Base-by-base conservation (phyloP, 37 sponge, comb jelly and placozoan genomes). In the Chondrilla cf. caribensis region DNA sequence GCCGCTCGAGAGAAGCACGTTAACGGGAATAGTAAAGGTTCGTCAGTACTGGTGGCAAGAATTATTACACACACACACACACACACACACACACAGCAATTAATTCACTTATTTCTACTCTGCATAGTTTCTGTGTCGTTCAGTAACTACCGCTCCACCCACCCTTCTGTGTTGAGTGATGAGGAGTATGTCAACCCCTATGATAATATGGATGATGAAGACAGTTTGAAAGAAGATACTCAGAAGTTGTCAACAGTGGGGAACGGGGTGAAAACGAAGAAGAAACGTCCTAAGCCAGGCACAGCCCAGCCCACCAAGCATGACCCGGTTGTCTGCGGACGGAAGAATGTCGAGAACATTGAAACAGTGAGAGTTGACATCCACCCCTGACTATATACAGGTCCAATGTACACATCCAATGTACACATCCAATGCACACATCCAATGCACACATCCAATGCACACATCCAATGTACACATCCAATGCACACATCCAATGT, bases 11-110 rank as follows among this genome's bases (percentile, higher is more conserved):
- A 98, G 86, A 88, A 80, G 65, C 88, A 91, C 59, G 80, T 75
- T 68, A 98, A 98, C 87, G 95, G 91, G 35, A 51, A 87, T 40
- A 89, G 88, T 79, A 87, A 87, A 78, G 85, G 87, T 88, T n/a
- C n/a, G n/a, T n/a, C n/a, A n/a, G n/a, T n/a, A n/a, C n/a, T n/a
- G n/a, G 24, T 54, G 77, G 36, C 51, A 5, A 33, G 51, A 11
- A 14, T 47, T 6, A 6, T 14, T 11, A 47, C 51, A 47, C 51
- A 47, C 51, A 47, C 51, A 47, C 51, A 47, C 51, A 47, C 51
- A 47, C 51, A 47, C 51, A 47, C 51, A 47, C 51, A 47, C 51
- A 47, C 51, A 47, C 51, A 47, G 9, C 6, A 6, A 47, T 11
- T 14, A 6, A 47, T 11, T 14, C 51, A 47, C 51, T 47, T 47